Conservation (phyloP, 2,797 vertebrate genomes). For the Poecilia picta region DNA sequence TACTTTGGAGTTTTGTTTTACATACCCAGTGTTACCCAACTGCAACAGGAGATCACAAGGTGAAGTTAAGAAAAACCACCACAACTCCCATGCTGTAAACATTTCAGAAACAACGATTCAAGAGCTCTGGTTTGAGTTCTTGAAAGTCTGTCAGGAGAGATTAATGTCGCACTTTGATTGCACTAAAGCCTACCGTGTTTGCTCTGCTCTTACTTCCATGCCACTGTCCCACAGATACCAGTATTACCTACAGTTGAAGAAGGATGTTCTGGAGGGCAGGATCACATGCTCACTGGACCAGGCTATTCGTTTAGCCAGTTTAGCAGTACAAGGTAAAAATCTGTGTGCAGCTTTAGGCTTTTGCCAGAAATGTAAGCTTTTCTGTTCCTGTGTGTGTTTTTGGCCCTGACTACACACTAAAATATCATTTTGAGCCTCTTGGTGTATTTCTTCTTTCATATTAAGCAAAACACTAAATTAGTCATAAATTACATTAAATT, state of each 20-base stretch:
- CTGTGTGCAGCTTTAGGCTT: neutral
- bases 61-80: conserved; percentile 62
- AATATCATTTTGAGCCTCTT: neutral
- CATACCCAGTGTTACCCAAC: conserved; percentile 90
- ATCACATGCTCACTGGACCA: conserved; percentile 95
- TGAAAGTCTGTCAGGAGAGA: neutral
- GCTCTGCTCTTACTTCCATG: neutral
- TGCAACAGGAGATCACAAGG: conserved; percentile 99
- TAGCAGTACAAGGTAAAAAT: conserved; percentile 95
- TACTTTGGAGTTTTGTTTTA: conserved; percentile 98
- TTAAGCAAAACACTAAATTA: neutral
- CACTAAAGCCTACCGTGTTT: neutral
- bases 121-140: neutral
- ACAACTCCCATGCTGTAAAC: neutral
- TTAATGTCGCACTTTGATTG: neutral
- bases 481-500: neutral
- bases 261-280: conserved; percentile 94
- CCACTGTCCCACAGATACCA: conserved; percentile 87
- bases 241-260: conserved; percentile 99
- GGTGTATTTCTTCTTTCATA: neutral
- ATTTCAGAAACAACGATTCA: neutral
- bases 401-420: neutral
- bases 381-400: neutral
- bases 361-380: conserved; percentile 6
- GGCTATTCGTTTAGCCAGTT: conserved; percentile 92